These are phyloP conservation scores for Trachelus troglodyta DNA, from an alignment of 2,888 invertebrate species.

Conservation along the genomic window DNA sequence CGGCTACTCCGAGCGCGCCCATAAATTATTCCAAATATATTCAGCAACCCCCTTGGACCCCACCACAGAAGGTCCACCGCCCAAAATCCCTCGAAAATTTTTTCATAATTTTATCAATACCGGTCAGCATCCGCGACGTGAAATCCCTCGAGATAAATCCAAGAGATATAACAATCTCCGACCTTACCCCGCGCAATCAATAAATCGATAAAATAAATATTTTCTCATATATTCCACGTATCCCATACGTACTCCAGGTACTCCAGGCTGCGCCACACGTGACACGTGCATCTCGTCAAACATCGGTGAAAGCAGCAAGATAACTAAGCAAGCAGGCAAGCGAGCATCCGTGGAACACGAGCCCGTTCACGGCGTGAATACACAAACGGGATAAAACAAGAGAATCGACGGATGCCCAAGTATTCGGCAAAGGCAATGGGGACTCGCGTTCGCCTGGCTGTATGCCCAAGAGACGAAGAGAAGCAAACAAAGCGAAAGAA, in stretches of 20 bases:
- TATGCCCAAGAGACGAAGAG: constrained; percentile 7
- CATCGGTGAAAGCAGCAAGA: constrained; percentile 28
- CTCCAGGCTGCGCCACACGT: not conserved
- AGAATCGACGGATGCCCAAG: constrained; percentile 12
- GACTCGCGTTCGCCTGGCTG: not conserved
- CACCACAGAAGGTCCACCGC: not conserved
- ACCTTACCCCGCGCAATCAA: not conserved
- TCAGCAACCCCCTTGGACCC: too few relatives aligned
- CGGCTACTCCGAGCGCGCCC: too few relatives aligned
- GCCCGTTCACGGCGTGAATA: constrained; percentile 4
- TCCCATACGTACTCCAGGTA: not conserved
- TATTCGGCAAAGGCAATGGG: constrained; percentile 5
- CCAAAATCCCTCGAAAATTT: too few relatives aligned
- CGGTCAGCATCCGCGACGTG: too few relatives aligned
- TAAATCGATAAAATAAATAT: not conserved
- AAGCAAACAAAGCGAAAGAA: constrained; percentile 9
- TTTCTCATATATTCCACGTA: not conserved
- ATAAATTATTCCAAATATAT: too few relatives aligned
- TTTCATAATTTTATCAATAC: too few relatives aligned
- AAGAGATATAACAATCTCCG: not conserved
- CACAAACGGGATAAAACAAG: constrained; percentile 9
- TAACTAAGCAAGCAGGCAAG: constrained; percentile 18
- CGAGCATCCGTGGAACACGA: not conserved
- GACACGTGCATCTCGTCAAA: constrained; percentile 19
- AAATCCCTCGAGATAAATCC: not conserved